These are phyloP conservation scores for Amphipyra berbera DNA, from an alignment of 2,888 invertebrate genomes.

Conservation along the genomic window DNA sequence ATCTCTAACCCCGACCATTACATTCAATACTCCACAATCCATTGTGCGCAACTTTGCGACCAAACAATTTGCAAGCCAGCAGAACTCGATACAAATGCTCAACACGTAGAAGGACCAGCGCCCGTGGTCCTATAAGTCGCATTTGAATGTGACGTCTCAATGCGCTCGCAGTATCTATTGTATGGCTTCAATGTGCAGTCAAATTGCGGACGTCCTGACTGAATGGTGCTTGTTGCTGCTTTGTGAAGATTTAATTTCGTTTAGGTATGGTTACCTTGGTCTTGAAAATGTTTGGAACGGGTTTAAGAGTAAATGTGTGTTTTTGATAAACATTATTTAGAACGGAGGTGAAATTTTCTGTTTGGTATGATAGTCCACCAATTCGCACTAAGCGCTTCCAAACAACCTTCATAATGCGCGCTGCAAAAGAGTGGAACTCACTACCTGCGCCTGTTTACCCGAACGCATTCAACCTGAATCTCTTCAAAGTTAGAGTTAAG, in stretches of 20 bases:
- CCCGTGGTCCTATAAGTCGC: slow-evolving; percentile 34
- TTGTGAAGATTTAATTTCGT: slow-evolving; percentile 51
- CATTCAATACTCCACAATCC: slow-evolving; percentile 17
- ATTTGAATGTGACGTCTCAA: slow-evolving; percentile 49
- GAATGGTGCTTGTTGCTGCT: slow-evolving; percentile 26
- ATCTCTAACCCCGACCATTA: slow-evolving; percentile 1
- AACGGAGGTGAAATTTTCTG: no score
- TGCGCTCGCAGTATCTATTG: slow-evolving; percentile 39
- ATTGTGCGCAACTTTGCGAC: slow-evolving; percentile 38
- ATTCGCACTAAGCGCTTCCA: no score
- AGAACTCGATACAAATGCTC: slow-evolving; percentile 39
- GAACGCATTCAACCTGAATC: no score
- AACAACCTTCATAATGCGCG: no score
- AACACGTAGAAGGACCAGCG: slow-evolving; percentile 43
- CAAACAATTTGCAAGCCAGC: slow-evolving; percentile 44
- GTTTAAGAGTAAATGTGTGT: background rate
- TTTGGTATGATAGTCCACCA: no score
- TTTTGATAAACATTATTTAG: no score
- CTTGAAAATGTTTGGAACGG: slow-evolving; percentile 25
- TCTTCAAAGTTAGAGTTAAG: no score
- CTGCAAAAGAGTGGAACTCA: no score
- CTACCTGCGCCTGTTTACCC: no score
- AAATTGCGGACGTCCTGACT: slow-evolving; percentile 44
- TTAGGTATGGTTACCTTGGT: slow-evolving; percentile 19
- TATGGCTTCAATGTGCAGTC: slow-evolving; percentile 32